phyloP scores from a whole-genome alignment of 1,140 invertebrate genomes.

The Aphis gossypii region DNA sequence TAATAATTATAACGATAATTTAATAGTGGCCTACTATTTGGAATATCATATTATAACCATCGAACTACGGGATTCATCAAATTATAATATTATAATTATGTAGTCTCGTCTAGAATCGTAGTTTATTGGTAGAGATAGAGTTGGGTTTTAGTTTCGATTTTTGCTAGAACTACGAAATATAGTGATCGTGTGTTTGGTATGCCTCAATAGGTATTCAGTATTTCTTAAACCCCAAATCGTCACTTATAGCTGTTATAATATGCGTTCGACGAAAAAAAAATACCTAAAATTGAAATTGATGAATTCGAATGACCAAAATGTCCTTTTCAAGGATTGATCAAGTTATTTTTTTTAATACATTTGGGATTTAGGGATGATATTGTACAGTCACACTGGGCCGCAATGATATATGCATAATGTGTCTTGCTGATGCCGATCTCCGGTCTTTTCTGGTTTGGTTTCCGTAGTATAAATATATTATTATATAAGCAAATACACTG shows the following conservation, averaged over 20 bases:
- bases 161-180: background rate
- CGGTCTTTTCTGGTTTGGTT: background rate
- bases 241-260: background rate
- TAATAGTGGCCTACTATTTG: background rate
- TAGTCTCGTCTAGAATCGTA: background rate
- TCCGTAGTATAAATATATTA: background rate
- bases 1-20: background rate
- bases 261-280: background rate
- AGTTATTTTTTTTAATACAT: background rate
- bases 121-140: background rate
- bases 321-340: background rate
- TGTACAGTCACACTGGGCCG: background rate
- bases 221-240: background rate
- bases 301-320: background rate
- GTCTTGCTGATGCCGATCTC: background rate
- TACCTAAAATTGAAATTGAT: constrained; percentile 11
- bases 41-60: background rate
- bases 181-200: background rate
- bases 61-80: background rate
- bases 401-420: background rate
- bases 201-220: background rate
- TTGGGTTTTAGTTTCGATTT: background rate
- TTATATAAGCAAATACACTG: background rate
- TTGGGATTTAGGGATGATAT: background rate
- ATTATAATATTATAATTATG: background rate